Evolutionary conservation across 1,140 invertebrate species (phyloP).

Genomic region (Rhagoletis pomonella): DNA sequence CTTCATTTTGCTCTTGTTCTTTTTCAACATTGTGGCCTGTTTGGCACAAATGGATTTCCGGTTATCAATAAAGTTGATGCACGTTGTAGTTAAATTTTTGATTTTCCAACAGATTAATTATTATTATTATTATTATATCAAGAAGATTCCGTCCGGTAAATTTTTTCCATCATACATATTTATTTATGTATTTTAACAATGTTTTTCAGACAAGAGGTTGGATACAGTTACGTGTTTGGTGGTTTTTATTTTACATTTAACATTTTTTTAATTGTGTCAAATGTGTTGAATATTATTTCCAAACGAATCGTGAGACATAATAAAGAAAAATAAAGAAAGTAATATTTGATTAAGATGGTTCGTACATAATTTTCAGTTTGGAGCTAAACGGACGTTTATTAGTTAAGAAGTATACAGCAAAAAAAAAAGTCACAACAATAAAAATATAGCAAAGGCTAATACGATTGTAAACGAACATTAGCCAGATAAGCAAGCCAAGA

Average conservation of each 20-base stretch:
- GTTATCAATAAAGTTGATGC: not conserved
- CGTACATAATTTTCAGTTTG: not conserved
- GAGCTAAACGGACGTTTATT: not conserved
- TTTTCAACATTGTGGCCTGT: conserved; percentile 91
- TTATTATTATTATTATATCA: not conserved
- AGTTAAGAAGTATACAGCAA: not conserved
- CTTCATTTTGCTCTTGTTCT: conserved; percentile 96
- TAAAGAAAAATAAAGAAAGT: conserved; percentile 31
- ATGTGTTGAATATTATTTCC: not conserved
- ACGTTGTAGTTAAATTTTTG: not conserved
- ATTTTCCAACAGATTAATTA: not conserved
- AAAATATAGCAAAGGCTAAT: not conserved
- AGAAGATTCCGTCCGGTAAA: conserved; percentile 8
- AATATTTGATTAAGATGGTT: not conserved
- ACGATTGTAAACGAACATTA: not conserved
- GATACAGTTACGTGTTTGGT: not conserved
- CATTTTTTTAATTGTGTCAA: not conserved
- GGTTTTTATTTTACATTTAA: not conserved
- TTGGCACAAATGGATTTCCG: conserved; percentile 39
- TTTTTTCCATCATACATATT: not conserved
- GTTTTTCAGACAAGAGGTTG: not conserved
- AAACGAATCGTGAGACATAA: conserved; percentile 5
- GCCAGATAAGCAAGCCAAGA: not conserved
- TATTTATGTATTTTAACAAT: not conserved
- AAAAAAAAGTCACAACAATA: not conserved